phyloP scores from a whole-genome alignment of 2,888 invertebrate genomes.

The Scaptodrosophila latifasciaeformis region DNA sequence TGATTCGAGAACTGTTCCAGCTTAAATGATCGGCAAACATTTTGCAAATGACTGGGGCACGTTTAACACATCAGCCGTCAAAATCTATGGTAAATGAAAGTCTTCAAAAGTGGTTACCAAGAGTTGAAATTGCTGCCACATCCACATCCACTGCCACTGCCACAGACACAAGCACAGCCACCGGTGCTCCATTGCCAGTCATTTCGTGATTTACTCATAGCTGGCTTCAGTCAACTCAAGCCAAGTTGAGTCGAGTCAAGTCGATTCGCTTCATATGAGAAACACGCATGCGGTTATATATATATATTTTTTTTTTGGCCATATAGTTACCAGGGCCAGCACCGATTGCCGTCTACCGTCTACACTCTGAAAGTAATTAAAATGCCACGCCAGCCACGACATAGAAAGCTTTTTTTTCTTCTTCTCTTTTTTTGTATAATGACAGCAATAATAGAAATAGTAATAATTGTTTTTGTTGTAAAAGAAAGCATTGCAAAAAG shows the following conservation, averaged over 20 bases:
- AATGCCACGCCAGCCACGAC: conserved; percentile 34
- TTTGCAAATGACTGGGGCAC: conserved; percentile 70
- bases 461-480: conserved; percentile 26
- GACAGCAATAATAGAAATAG: conserved; percentile 52
- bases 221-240: too few species aligned
- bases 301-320: too few species aligned
- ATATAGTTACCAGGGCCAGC: too few species aligned
- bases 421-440: conserved; percentile 41
- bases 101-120: neutral
- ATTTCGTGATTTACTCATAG: too few species aligned
- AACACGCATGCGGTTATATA: conserved; percentile 48
- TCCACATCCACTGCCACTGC: conserved; percentile 19
- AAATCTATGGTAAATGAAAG: conserved; percentile 5
- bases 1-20: too few species aligned
- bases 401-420: conserved; percentile 7
- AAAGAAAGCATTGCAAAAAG: conserved; percentile 32
- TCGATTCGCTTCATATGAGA: conserved; percentile 40
- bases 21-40: conserved; percentile 71
- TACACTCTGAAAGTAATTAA: conserved; percentile 50
- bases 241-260: too few species aligned
- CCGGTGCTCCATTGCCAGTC: too few species aligned
- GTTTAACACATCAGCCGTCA: conserved; percentile 64
- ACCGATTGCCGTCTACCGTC: conserved; percentile 9
- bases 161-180: too few species aligned
- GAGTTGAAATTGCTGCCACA: too few species aligned